Conservation (phyloP, 2,888 invertebrate species). For the Diabrotica balteata region DNA sequence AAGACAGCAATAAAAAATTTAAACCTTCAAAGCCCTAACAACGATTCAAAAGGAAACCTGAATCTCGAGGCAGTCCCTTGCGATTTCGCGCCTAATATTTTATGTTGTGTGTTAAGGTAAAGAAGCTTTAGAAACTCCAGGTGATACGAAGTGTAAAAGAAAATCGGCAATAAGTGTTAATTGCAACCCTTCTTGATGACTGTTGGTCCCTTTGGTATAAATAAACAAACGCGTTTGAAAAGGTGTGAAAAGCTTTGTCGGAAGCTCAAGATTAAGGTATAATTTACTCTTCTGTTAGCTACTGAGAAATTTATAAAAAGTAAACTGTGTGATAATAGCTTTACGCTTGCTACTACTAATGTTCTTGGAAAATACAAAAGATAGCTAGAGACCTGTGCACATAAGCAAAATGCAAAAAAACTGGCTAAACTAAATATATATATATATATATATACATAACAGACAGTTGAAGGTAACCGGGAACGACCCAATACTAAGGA, state of each 20-base stretch:
- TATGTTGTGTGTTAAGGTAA: slow-evolving; percentile 10
- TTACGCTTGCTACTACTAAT: no score
- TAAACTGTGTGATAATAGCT: no score
- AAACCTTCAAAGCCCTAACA: slow-evolving; percentile 1
- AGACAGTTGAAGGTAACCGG: no score
- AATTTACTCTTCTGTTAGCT: no score
- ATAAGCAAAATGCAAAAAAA: no score
- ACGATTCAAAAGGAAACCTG: background rate
- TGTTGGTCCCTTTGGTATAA: slow-evolving; percentile 6
- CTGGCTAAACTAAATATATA: no score
- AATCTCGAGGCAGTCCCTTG: slow-evolving; percentile 3
- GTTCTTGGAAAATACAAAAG: no score
- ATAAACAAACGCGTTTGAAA: slow-evolving; percentile 2
- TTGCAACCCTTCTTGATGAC: slow-evolving; percentile 2
- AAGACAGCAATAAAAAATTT: slow-evolving; percentile 6
- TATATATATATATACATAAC: no score
- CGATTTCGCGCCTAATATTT: slow-evolving; percentile 6
- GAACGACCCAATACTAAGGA: no score
- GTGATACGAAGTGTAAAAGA: slow-evolving; percentile 6
- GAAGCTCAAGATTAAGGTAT: background rate
- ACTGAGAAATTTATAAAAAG: no score
- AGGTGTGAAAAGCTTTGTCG: slow-evolving; percentile 1
- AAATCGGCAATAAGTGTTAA: slow-evolving; percentile 7
- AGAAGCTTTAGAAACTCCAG: slow-evolving; percentile 9
- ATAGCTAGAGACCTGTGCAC: no score